These are phyloP conservation scores for Urocyon cinereoargenteus DNA, from an alignment of 2,797 vertebrate species.

Conservation along the genomic window DNA sequence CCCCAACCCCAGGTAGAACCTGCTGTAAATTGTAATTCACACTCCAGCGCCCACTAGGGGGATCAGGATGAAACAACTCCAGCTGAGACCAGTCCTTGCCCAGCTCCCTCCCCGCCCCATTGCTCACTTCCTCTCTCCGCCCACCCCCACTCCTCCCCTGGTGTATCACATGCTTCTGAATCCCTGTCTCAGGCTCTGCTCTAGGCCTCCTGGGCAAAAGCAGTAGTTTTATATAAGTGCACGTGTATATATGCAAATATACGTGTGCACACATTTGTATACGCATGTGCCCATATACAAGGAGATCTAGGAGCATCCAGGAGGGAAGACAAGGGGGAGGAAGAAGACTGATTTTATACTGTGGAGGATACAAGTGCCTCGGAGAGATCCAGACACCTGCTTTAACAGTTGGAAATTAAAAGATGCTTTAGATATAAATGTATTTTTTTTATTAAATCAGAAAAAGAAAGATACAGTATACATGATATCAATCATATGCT, in stretches of 20 bases:
- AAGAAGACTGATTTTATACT: not conserved
- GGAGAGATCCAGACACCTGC: constrained; percentile 9
- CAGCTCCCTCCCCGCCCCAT: not conserved
- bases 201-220: not conserved
- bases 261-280: accelerated
- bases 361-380: not conserved
- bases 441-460: constrained; percentile 83
- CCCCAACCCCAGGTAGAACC: not conserved
- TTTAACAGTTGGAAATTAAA: constrained; percentile 71
- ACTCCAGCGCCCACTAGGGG: not conserved
- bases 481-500: constrained; percentile 56
- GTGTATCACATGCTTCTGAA: accelerated
- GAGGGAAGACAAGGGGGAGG: not conserved
- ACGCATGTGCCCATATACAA: accelerated
- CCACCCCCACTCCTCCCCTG: not conserved
- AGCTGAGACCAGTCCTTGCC: not conserved
- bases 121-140: not conserved
- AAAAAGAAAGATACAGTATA: constrained; percentile 82
- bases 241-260: not conserved
- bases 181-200: not conserved
- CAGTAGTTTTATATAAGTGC: not conserved
- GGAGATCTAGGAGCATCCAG: not conserved
- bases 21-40: accelerated
- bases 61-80: not conserved
- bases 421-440: constrained; percentile 65